These are phyloP conservation scores for Amblyopsis hoosieri DNA, from an alignment of 2,797 vertebrate genomes.

Conservation along the genomic window DNA sequence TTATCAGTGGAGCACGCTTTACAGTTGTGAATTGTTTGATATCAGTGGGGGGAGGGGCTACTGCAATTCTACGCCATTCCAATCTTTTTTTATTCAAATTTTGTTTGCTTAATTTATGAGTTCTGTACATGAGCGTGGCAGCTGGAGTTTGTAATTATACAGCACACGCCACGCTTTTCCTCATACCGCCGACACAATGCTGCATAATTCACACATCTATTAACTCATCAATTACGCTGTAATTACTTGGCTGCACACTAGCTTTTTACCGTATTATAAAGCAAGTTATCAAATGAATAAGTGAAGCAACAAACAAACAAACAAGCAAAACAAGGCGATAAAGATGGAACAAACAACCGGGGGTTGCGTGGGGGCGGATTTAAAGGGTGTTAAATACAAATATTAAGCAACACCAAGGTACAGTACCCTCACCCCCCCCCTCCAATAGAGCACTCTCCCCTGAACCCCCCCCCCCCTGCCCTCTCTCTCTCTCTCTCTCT, in stretches of 20 bases:
- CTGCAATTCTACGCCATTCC: conserved; percentile 23
- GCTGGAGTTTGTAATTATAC: conserved; percentile 75
- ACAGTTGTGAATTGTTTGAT: conserved; percentile 34
- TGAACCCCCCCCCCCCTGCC: conserved; percentile 6
- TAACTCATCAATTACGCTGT: conserved; percentile 78
- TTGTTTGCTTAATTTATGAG: conserved; percentile 64
- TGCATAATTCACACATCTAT: conserved; percentile 77
- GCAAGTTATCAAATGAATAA: conserved; percentile 65
- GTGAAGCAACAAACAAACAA: conserved; percentile 52
- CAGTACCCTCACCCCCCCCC: not conserved
- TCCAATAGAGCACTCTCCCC: not conserved
- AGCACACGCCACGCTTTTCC: conserved; percentile 57
- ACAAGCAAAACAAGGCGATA: conserved; percentile 46
- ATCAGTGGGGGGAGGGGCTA: conserved; percentile 6
- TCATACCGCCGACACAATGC: conserved; percentile 53
- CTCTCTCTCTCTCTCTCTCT: conserved; percentile 8
- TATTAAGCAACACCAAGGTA: conserved; percentile 11
- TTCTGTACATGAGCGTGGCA: conserved; percentile 57
- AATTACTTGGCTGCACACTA: conserved; percentile 71
- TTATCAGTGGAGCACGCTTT: conserved; percentile 39
- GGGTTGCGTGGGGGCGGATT: conserved; percentile 17
- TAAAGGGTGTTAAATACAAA: conserved; percentile 31
- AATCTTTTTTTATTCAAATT: conserved; percentile 55
- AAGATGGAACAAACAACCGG: conserved; percentile 38
- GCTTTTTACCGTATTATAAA: conserved; percentile 70